These are phyloP conservation scores for Pagrus major DNA, from an alignment of 2,113 vertebrate species.

Conservation along the genomic window DNA sequence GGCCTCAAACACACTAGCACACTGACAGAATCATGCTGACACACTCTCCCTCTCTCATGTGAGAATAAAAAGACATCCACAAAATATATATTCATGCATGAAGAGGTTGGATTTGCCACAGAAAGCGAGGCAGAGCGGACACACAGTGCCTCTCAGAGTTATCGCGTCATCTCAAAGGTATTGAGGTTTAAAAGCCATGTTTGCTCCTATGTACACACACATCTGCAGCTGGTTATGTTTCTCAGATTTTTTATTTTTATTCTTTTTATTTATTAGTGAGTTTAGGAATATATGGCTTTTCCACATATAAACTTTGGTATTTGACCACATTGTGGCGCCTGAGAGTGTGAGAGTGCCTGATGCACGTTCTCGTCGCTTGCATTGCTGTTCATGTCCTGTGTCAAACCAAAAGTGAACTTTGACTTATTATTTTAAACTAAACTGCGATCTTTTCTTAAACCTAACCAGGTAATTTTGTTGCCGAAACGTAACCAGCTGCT, in stretches of 20 bases:
- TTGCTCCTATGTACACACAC: neutral
- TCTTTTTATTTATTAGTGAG: neutral
- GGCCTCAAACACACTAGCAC: conserved; percentile 27
- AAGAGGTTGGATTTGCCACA: neutral
- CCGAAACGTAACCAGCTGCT: too few relatives aligned
- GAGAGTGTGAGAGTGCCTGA: too few relatives aligned
- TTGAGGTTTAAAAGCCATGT: neutral
- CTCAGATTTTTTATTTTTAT: too few relatives aligned
- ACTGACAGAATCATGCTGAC: conserved; percentile 29
- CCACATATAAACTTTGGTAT: too few relatives aligned
- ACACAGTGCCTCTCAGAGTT: neutral
- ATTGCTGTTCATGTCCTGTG: too few relatives aligned
- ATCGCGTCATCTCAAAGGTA: neutral
- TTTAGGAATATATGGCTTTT: neutral
- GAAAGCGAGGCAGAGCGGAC: neutral
- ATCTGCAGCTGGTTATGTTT: neutral
- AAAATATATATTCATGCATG: conserved; percentile 12
- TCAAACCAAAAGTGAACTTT: too few relatives aligned
- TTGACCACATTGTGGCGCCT: too few relatives aligned
- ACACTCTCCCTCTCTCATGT: conserved; percentile 14
- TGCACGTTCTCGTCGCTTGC: too few relatives aligned
- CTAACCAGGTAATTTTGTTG: too few relatives aligned
- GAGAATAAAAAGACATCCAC: neutral
- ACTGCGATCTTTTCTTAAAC: too few relatives aligned
- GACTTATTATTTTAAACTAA: too few relatives aligned